Conservation (phyloP, 2,113 vertebrate species). For the Anser brachyrhynchus region DNA sequence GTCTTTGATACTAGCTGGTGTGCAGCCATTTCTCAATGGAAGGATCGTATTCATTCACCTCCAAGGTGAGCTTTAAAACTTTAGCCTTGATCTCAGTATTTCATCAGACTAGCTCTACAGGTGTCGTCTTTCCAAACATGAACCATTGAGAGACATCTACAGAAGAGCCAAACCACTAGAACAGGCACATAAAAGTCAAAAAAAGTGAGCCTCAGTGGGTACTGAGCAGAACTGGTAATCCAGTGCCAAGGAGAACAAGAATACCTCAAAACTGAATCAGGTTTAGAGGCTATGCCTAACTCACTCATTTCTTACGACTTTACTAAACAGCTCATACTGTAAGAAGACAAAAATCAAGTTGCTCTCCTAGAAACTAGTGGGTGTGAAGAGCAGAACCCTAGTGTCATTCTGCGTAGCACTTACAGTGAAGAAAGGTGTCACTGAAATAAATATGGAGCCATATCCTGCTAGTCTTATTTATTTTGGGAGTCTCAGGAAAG, state of each 20-base stretch:
- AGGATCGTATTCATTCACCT: neutral
- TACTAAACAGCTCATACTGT: neutral
- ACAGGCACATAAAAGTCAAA: neutral
- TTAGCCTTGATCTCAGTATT: neutral
- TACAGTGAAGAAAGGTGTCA: neutral
- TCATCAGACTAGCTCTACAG: neutral
- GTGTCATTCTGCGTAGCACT: neutral
- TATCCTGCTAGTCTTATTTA: conserved; percentile 14
- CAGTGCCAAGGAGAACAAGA: neutral
- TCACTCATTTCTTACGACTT: neutral
- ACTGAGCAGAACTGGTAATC: neutral
- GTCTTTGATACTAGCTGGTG: neutral
- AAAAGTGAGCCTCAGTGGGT: neutral
- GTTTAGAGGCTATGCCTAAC: neutral
- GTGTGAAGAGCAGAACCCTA: neutral
- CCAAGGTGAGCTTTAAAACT: neutral
- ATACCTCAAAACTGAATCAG: neutral
- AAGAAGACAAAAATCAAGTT: neutral
- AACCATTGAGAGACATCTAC: neutral
- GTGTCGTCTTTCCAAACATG: neutral
- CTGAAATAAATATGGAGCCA: conserved; percentile 7
- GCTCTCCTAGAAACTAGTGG: neutral
- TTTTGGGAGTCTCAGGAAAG: conserved; percentile 20
- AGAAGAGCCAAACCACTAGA: neutral
- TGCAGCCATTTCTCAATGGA: neutral